Evolutionary conservation across 2,797 vertebrate species (phyloP).

Genomic region (Hydrocynus forskahlii): DNA sequence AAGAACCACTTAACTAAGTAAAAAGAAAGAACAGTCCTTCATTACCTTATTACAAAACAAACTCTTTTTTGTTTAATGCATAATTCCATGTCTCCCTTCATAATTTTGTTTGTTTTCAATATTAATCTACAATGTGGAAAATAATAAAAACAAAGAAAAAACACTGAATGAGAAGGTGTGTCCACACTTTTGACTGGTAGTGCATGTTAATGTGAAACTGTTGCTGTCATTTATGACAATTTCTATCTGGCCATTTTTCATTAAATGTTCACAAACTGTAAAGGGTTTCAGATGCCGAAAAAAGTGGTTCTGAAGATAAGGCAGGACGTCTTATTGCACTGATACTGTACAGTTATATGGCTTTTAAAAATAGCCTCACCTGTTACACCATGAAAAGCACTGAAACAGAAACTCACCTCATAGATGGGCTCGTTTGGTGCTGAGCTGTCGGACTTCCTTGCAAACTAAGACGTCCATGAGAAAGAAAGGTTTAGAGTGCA

Average conservation of each 20-base stretch:
- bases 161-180: too few relatives aligned
- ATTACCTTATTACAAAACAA: too few relatives aligned
- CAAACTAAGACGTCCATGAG: conserved; percentile 30
- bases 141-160: too few relatives aligned
- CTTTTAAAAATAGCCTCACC: background rate
- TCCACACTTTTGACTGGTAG: too few relatives aligned
- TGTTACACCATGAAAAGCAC: background rate
- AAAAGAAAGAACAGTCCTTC: too few relatives aligned
- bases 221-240: background rate
- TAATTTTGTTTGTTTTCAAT: too few relatives aligned
- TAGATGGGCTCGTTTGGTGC: conserved; percentile 40
- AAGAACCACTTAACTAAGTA: too few relatives aligned
- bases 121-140: too few relatives aligned
- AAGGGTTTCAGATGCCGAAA: too few relatives aligned
- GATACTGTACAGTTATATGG: background rate
- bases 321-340: background rate
- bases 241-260: background rate
- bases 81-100: too few relatives aligned
- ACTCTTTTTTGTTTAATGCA: too few relatives aligned
- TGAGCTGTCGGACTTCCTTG: background rate
- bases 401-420: background rate
- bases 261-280: background rate
- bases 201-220: too few relatives aligned
- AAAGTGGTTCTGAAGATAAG: background rate
- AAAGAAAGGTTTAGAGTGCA: background rate